phyloP scores from a whole-genome alignment of 92 coral and sea anemone genomes.

The Nematostella vectensis region DNA sequence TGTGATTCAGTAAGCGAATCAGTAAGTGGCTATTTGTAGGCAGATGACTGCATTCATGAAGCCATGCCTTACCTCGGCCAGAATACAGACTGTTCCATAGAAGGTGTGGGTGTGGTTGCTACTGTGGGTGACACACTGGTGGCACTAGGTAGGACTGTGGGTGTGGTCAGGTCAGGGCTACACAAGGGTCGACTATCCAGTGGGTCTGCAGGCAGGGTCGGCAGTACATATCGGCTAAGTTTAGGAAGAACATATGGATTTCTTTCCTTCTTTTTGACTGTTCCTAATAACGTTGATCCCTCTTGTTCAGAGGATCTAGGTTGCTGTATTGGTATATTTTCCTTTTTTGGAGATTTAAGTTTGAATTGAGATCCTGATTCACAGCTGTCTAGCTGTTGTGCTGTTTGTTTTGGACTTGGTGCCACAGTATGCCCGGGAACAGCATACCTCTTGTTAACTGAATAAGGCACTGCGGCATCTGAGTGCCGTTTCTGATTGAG shows the following conservation, averaged over 20 bases:
- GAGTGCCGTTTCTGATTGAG: constrained; percentile 60
- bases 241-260: constrained; percentile 45
- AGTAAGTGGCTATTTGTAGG: no score
- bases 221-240: constrained; percentile 35
- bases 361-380: neutral
- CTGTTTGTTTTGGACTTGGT: constrained; percentile 1
- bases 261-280: neutral
- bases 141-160: constrained; percentile 2
- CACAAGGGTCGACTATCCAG: constrained; percentile 52
- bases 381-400: neutral
- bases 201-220: constrained; percentile 56
- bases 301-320: neutral
- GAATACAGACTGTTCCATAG: constrained; percentile 12
- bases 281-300: neutral
- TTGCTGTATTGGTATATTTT: neutral
- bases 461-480: constrained; percentile 47
- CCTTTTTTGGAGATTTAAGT: neutral
- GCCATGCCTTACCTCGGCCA: constrained; percentile 70
- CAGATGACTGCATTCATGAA: no score
- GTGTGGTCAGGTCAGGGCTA: neutral
- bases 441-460: constrained; percentile 44
- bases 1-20: no score
- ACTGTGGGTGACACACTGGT: constrained; percentile 2
- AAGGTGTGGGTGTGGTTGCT: neutral
- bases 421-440: constrained; percentile 29